A percentile compares a stretch with the other conserved stretches of the same genome.
phyloP scores from a whole-genome alignment of 2,113 vertebrate genomes.

The Grallaria varia region DNA sequence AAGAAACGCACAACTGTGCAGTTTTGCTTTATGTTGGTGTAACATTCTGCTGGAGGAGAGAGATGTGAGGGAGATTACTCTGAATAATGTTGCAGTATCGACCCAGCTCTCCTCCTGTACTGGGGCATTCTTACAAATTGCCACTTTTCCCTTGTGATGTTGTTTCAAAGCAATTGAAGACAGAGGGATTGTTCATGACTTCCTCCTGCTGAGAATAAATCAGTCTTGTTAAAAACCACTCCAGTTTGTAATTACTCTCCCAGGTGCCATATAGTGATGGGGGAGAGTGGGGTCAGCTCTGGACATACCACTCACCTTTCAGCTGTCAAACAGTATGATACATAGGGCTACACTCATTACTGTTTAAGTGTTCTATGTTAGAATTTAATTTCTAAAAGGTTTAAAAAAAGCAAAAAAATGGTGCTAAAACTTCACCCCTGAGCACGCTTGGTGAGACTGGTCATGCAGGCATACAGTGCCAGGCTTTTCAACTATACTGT shows the following conservation, averaged over 20 bases:
- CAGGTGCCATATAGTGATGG: conserved; percentile 65
- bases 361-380: conserved; percentile 78
- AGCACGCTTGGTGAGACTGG: conserved; percentile 80
- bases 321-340: conserved; percentile 77
- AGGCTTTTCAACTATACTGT: conserved; percentile 67
- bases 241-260: conserved; percentile 58
- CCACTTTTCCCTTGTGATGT: conserved; percentile 42
- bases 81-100: not conserved
- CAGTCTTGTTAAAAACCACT: conserved; percentile 50
- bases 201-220: conserved; percentile 74
- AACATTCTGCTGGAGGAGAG: not conserved
- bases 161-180: conserved; percentile 47
- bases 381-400: conserved; percentile 78
- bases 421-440: conserved; percentile 81
- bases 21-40: not conserved
- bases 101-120: not conserved
- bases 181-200: conserved; percentile 49
- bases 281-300: conserved; percentile 63
- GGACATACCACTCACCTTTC: conserved; percentile 66
- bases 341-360: conserved; percentile 83
- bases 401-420: conserved; percentile 77
- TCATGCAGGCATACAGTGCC: conserved; percentile 77
- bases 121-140: conserved; percentile 28
- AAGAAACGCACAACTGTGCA: not conserved
- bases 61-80: not conserved